Conservation (phyloP, 2,113 vertebrate species). For the Macroglossus sobrinus region DNA sequence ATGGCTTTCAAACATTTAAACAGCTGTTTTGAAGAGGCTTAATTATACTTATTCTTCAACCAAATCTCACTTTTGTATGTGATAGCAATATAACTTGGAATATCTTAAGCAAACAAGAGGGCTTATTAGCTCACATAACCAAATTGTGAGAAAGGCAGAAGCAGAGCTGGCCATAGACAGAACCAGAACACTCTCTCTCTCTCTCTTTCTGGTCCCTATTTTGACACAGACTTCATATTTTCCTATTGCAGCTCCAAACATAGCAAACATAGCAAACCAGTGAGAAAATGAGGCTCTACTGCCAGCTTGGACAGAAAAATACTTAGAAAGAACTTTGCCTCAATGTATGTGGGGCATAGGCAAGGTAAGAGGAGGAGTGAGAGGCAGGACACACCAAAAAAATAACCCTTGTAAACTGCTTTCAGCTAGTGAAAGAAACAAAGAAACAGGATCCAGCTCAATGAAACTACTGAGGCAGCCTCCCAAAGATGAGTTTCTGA, state of each 20-base stretch:
- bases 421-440: neutral
- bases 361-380: neutral
- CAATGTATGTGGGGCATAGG: neutral
- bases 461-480: too few species aligned
- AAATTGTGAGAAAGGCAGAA: neutral
- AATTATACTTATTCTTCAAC: neutral
- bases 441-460: neutral
- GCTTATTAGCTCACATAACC: neutral
- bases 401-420: neutral
- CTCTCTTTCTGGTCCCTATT: neutral
- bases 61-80: neutral
- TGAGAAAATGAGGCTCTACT: neutral
- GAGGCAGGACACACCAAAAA: neutral
- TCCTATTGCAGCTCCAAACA: neutral
- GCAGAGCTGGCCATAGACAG: neutral
- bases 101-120: neutral
- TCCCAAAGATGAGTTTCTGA: neutral
- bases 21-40: neutral
- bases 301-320: neutral
- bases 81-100: neutral
- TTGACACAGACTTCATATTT: neutral
- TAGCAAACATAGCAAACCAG: neutral
- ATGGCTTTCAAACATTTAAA: neutral
- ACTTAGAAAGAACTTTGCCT: neutral
- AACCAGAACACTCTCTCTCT: neutral